Evolutionary conservation across 2,888 invertebrate species (phyloP).

Genomic region (Drosophila prolongata): DNA sequence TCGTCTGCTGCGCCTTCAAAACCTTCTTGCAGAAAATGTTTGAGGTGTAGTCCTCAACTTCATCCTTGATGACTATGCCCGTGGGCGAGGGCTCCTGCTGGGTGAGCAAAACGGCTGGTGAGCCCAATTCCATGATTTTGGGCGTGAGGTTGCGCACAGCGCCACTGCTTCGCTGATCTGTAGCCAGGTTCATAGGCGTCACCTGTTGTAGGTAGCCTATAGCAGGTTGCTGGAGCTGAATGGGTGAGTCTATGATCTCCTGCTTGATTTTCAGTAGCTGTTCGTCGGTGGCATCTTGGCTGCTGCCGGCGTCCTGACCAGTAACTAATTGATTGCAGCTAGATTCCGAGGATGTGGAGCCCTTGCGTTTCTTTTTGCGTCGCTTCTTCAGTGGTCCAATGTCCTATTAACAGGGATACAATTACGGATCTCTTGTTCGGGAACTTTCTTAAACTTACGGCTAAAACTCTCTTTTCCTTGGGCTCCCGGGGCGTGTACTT

Average conservation of each 20-base stretch:
- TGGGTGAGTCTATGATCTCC: slow-evolving; percentile 82
- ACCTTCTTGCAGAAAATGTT: slow-evolving; percentile 84
- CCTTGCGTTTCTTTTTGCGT: slow-evolving; percentile 84
- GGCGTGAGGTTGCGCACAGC: slow-evolving; percentile 82
- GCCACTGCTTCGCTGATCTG: slow-evolving; percentile 62
- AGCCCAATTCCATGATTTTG: slow-evolving; percentile 74
- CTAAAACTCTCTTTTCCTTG: slow-evolving; percentile 86
- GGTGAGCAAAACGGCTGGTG: slow-evolving; percentile 40
- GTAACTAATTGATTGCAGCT: slow-evolving; percentile 69
- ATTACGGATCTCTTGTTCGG: neutral
- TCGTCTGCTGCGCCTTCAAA: slow-evolving; percentile 83
- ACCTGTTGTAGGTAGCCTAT: slow-evolving; percentile 68
- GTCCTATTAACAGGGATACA: slow-evolving; percentile 64
- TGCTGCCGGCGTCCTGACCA: slow-evolving; percentile 65
- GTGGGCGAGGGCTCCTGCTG: slow-evolving; percentile 58
- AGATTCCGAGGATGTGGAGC: slow-evolving; percentile 84
- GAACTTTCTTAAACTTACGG: slow-evolving; percentile 65
- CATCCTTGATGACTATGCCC: slow-evolving; percentile 79
- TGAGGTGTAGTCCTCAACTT: slow-evolving; percentile 82
- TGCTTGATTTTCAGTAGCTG: slow-evolving; percentile 79
- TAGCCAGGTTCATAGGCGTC: slow-evolving; percentile 83
- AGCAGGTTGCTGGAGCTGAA: slow-evolving; percentile 28
- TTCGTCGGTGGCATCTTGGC: slow-evolving; percentile 68
- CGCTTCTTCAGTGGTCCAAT: slow-evolving; percentile 83
- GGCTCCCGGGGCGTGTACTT: slow-evolving; percentile 89